Evolutionary conservation across 2,888 invertebrate species (phyloP).

Genomic region (Apodemia duryi): DNA sequence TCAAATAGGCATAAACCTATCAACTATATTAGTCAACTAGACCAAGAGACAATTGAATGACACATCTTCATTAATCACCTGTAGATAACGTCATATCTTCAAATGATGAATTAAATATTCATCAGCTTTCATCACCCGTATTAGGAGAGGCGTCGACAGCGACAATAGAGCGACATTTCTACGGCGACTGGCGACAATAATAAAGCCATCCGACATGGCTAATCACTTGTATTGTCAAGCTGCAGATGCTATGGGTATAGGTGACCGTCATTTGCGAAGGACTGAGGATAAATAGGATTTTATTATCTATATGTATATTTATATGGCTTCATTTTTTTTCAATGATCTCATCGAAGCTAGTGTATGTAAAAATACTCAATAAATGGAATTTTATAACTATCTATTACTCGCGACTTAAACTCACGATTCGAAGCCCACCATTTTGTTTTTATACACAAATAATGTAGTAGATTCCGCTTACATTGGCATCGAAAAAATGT

Average conservation of each 20-base stretch:
- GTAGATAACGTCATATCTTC: background rate
- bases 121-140: conserved; percentile 22
- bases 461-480: too few relatives aligned
- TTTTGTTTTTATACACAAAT: too few relatives aligned
- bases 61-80: background rate
- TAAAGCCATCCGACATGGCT: conserved; percentile 52
- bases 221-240: conserved; percentile 64
- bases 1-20: too few relatives aligned
- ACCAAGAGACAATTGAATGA: background rate
- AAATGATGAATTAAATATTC: conserved; percentile 23
- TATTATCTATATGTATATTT: background rate
- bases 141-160: conserved; percentile 23
- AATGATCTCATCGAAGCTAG: too few relatives aligned
- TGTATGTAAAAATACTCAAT: too few relatives aligned
- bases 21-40: background rate
- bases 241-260: conserved; percentile 51
- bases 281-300: background rate
- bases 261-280: conserved; percentile 34
- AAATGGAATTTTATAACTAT: too few relatives aligned
- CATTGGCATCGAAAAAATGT: too few relatives aligned
- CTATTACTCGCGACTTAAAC: too few relatives aligned
- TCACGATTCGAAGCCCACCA: too few relatives aligned
- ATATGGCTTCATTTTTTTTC: too few relatives aligned
- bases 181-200: conserved; percentile 30
- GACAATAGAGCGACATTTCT: conserved; percentile 28